Evolutionary conservation across 1,140 invertebrate genomes (phyloP).

Genomic region (Drosophila hydei): DNA sequence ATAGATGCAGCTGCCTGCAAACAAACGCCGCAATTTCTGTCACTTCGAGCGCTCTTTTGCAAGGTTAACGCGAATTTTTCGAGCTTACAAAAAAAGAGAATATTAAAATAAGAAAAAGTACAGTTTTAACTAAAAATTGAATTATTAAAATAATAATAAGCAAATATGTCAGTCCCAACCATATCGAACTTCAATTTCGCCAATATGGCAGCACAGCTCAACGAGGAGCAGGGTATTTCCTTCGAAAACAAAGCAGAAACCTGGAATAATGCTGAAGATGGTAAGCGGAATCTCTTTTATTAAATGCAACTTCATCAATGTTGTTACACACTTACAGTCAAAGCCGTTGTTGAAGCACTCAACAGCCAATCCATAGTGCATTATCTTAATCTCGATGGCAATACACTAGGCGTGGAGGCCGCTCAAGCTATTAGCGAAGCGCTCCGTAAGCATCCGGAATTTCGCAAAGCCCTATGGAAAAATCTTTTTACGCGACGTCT

Average conservation of each 20-base stretch:
- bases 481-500: conserved; percentile 98
- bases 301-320: neutral
- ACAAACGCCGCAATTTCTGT: conserved; percentile 41
- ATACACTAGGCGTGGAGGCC: conserved; percentile 95
- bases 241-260: conserved; percentile 65
- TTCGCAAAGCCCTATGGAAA: conserved; percentile 95
- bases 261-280: conserved; percentile 71
- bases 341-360: conserved; percentile 69
- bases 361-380: conserved; percentile 61
- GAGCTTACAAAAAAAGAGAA: conserved; percentile 33
- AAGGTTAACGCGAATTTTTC: conserved; percentile 49
- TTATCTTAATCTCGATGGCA: conserved; percentile 93
- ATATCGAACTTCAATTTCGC: conserved; percentile 62
- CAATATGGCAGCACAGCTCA: conserved; percentile 56
- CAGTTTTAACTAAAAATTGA: conserved; percentile 34
- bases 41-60: conserved; percentile 64
- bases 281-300: conserved; percentile 40
- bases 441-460: conserved; percentile 89
- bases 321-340: conserved; percentile 33
- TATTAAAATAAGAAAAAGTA: conserved; percentile 39
- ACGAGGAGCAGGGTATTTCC: conserved; percentile 62
- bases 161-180: conserved; percentile 11
- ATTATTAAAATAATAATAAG: neutral
- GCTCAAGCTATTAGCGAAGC: conserved; percentile 93
- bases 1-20: conserved; percentile 43